phyloP scores from a whole-genome alignment of 2,888 invertebrate species.

The Cataglyphis livida region DNA sequence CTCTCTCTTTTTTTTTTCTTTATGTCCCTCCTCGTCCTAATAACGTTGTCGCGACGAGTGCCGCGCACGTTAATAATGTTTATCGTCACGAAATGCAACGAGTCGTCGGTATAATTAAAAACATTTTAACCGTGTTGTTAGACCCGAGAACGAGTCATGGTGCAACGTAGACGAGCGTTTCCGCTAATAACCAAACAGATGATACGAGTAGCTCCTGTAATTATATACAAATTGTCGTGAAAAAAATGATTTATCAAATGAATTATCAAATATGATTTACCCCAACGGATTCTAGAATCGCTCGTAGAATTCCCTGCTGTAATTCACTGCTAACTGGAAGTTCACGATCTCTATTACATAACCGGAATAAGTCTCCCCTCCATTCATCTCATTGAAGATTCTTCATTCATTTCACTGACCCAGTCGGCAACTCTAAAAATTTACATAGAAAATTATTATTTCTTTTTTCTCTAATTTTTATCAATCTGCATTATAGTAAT shows the following conservation, averaged over 20 bases:
- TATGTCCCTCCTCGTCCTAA: conserved; percentile 28
- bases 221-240: neutral
- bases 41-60: conserved; percentile 51
- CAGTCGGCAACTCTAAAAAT: neutral
- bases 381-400: neutral
- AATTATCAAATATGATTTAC: neutral
- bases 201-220: neutral
- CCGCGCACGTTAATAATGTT: conserved; percentile 45
- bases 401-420: conserved; percentile 2
- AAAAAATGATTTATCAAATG: neutral
- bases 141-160: neutral
- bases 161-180: conserved; percentile 5
- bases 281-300: neutral
- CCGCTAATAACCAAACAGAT: neutral
- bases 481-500: neutral
- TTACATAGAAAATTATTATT: neutral
- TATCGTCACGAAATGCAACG: conserved; percentile 48
- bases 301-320: neutral
- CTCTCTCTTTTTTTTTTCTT: neutral
- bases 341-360: neutral
- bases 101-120: conserved; percentile 39
- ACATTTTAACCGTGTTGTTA: conserved; percentile 31
- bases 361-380: neutral
- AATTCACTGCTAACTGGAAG: neutral
- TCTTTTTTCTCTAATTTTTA: neutral